Evolutionary conservation across 2,797 vertebrate genomes (phyloP), one percentile per base, ranked within the genome.

Genomic region (Cossypha polioptera): DNA sequence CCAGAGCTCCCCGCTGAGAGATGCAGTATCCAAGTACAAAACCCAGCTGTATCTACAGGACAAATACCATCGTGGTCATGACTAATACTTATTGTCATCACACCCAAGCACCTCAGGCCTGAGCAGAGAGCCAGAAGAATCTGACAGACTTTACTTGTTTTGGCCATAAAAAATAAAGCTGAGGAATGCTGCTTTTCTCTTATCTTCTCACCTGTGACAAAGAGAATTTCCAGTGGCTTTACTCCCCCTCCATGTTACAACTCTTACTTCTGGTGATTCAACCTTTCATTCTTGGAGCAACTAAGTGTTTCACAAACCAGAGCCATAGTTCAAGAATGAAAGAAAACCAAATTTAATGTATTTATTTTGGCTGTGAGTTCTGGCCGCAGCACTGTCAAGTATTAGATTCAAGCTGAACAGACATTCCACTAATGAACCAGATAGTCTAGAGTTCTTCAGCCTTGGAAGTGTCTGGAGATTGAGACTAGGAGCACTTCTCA

Each of bases 311-410:
- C 53, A 67, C 21, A 87, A 67, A 80, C 25, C 51, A 88, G 29
- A 33, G n/a, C 36, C 58, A 35, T 48, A 75, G 73, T 53, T 80
- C 65, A 86, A 80, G 68, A 90, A 83, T 33, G 7, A 92, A 78
- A 62, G 57, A 67, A 86, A 51, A 63, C n/a, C 28, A 65, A 50
- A 54, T 67, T 68, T 28, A 88, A 66, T 59, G 36, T 81, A 63
- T 90, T 94, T 94, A 54, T 84, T 73, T 69, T 84, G 83, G 80
- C 73, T 84, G 43, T 48, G 67, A 85, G 26, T 73, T 88, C 74
- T 88, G 86, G 50, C 36, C 3, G 10, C 51, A 93, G 66, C 38
- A 57, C 62, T 77, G 35, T 68, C 57, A 82, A 38, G 19, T 61
- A 19, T 67, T 55, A 84, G 71, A 79, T 77, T 72, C 45, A 71